Base-by-base conservation (phyloP, 2,113 vertebrate genomes). In the Cynoglossus semilaevis region DNA sequence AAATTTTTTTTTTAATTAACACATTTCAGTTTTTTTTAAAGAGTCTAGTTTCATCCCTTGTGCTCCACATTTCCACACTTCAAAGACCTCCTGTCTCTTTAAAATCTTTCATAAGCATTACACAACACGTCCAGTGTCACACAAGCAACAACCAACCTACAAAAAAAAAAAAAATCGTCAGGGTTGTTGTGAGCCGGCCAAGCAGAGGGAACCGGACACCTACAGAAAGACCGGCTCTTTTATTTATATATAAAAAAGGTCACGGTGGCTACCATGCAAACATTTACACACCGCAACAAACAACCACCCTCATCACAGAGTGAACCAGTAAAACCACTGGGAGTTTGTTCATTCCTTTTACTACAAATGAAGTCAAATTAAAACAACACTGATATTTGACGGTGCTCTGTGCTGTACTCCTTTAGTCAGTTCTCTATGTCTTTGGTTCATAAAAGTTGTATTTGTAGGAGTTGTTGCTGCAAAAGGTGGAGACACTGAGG, bases 41-140 rank as follows among this genome's bases (percentile, higher is more conserved):
- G n/a, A n/a, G n/a, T n/a, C n/a, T n/a, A n/a, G n/a, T n/a, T n/a
- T n/a, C n/a, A n/a, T n/a, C n/a, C n/a, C n/a, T n/a, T n/a, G n/a
- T n/a, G n/a, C n/a, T n/a, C n/a, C n/a, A n/a, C n/a, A 6, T 29
- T 35, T 41, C 18, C 59, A 0, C 43, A 51, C 64, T 58, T 61
- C 41, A 42, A 84, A 78, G 69, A 78, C 75, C 63, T 73, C 54
- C 79, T 88, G 84, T 77, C 84, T 76, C 85, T 90, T 90, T 89
- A 87, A 29, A 90, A 86, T 88, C 83, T 88, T 88, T 85, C 81
- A 77, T 89, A 88, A 83, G 88, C 67, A 47, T 91, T 90, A 84
- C 88, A 89, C 87, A 91, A 90, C 82, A 80, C 79, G 76, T 85
- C 70, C 59, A 80, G 76, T 81, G 71, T 76, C 80, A 77, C 82